These are phyloP conservation scores for Drosophila ironensis DNA, from an alignment of 1,140 invertebrate genomes.

Conservation along the genomic window DNA sequence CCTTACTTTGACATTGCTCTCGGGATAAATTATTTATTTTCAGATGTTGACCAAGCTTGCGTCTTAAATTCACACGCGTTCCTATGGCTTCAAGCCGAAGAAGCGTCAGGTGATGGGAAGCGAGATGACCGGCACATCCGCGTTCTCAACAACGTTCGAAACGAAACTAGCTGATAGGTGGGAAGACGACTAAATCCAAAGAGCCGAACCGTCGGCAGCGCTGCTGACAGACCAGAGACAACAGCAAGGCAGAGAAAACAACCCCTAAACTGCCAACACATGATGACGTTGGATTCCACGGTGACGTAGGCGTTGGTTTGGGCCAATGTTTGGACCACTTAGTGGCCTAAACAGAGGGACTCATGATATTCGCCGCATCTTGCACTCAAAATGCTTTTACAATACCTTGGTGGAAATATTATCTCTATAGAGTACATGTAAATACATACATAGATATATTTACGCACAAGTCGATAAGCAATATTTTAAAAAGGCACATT, in stretches of 20 bases:
- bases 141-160: conserved; percentile 78
- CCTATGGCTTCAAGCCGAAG: conserved; percentile 16
- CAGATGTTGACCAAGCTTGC: not conserved
- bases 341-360: conserved; percentile 31
- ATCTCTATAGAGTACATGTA: too few relatives aligned
- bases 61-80: conserved; percentile 37
- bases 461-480: too few relatives aligned
- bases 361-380: not conserved
- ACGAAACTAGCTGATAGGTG: conserved; percentile 75
- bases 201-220: conserved; percentile 24
- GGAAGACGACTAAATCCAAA: conserved; percentile 58
- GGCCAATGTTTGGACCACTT: conserved; percentile 57
- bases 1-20: conserved; percentile 10
- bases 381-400: too few relatives aligned
- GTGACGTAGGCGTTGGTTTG: conserved; percentile 10
- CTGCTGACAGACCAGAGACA: conserved; percentile 3
- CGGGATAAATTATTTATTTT: not conserved
- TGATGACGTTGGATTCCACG: conserved; percentile 5
- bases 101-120: conserved; percentile 3
- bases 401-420: too few relatives aligned
- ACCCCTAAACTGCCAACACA: conserved; percentile 58
- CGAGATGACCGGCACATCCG: conserved; percentile 18
- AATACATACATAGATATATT: too few relatives aligned
- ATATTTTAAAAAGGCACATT: too few relatives aligned
- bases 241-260: conserved; percentile 32